phyloP scores from a whole-genome alignment of 2,797 vertebrate species.

The Parambassis ranga region DNA sequence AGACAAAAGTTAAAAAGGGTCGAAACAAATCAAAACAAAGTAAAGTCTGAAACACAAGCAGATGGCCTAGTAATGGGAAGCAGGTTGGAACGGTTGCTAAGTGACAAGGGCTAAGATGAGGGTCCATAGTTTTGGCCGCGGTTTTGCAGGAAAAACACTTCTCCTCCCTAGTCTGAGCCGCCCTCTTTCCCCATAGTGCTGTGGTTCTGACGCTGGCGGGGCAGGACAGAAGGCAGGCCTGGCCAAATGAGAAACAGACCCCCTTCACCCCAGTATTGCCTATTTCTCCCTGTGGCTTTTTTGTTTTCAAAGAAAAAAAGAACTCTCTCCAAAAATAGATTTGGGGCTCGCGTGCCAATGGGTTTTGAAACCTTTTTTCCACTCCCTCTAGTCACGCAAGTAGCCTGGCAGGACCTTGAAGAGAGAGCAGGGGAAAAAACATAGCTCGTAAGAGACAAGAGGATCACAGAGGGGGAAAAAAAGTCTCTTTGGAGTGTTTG shows the following conservation, averaged over 20 bases:
- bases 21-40: conserved; percentile 77
- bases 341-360: conserved; percentile 83
- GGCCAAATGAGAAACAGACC: conserved; percentile 87
- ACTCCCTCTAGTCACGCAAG: conserved; percentile 85
- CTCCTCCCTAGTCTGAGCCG: conserved; percentile 70
- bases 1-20: conserved; percentile 61
- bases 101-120: conserved; percentile 79
- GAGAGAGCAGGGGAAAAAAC: conserved; percentile 66
- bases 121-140: conserved; percentile 72
- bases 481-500: conserved; percentile 59
- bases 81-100: conserved; percentile 79
- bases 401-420: conserved; percentile 80
- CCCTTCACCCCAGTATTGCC: conserved; percentile 80
- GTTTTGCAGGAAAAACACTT: conserved; percentile 78
- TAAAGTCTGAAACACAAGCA: conserved; percentile 72
- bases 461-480: conserved; percentile 29
- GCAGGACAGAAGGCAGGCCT: conserved; percentile 77
- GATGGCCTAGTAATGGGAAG: conserved; percentile 79
- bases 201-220: conserved; percentile 78
- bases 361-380: conserved; percentile 80
- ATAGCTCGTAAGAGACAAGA: conserved; percentile 65
- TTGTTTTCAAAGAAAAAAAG: conserved; percentile 79
- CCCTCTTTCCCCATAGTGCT: conserved; percentile 67
- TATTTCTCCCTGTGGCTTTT: conserved; percentile 80
- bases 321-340: conserved; percentile 84